Base-by-base conservation (phyloP, 1,140 invertebrate species). In the Neotoxoptera formosana region DNA sequence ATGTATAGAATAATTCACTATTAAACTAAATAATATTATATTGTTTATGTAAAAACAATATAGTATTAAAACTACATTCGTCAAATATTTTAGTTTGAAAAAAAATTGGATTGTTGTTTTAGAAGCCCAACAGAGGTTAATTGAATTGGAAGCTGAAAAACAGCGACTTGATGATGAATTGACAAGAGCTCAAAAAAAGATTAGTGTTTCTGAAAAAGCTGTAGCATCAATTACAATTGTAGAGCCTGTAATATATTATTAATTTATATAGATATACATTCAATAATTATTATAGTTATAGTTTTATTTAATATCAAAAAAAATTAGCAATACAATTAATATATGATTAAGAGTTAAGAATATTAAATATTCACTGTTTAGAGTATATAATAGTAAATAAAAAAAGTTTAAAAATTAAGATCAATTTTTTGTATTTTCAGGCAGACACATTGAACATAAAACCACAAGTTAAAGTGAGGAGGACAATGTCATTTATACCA, bases 71-170 rank as follows among this genome's bases (percentile, higher is more conserved):
- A 17, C n/a, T 41, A 17, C 30, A 86, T 86, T 17, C 4, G 2
- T 83, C 2, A 83, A 83, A 83, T 36, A 34, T 23, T 41, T 41
- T 41, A 41, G 3, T 2, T 23, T 36, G 21, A 83, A 60, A 41
- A 41, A 41, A 34, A 91, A 94, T n/a, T 60, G 20, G 2, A 36
- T 92, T 51, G 83, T 81, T 86, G 93, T 94, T 94, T 94, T 95
- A 97, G 97, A 97, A 94, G 97, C 97, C 2, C 96, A 97, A 95
- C 94, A 95, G 53, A 95, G 96, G 93, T 95, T 98, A 9, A 95
- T 96, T 94, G 96, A 97, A 94, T 95, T 98, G 47, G 97, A 97
- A 95, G 95, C 95, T 90, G 97, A 98, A 94, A 96, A 96, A 83
- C 95, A 96, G 94, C 95, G 95, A 91, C 95, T 97, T 60, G 97